Percentiles rank a stretch among this genome's conserved stretches.
Conservation (phyloP, 2,113 vertebrate species). For the Accipiter cooperii region DNA sequence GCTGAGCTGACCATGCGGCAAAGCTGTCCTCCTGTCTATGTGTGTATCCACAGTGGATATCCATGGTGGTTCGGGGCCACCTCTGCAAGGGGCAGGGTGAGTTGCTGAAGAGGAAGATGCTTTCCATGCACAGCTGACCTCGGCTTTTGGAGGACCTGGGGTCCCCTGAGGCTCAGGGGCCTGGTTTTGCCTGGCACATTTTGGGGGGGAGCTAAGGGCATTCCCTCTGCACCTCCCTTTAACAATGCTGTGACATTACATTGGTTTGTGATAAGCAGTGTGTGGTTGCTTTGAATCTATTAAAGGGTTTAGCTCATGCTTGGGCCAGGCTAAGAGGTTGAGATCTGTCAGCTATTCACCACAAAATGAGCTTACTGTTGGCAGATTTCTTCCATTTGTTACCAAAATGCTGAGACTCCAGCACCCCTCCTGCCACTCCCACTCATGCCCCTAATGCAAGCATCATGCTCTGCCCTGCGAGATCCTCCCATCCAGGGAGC, state of each 20-base stretch:
- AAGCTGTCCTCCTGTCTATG: neutral
- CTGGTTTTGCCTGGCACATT: neutral
- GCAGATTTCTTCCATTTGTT: neutral
- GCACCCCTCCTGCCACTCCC: neutral
- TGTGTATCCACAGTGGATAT: too few relatives aligned
- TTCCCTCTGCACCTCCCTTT: neutral
- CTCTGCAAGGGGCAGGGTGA: neutral
- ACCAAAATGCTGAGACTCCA: neutral
- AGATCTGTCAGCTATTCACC: neutral
- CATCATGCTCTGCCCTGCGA: fast-evolving
- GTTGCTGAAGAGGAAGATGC: neutral
- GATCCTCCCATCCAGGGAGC: too few relatives aligned
- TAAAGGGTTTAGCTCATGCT: neutral
- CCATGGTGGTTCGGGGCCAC: too few relatives aligned
- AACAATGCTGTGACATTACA: neutral
- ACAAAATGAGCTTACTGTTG: neutral
- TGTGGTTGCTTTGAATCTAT: neutral
- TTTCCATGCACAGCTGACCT: neutral
- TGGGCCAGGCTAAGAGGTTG: neutral
- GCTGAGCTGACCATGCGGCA: fast-evolving
- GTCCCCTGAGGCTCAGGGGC: fast-evolving
- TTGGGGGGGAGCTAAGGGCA: neutral
- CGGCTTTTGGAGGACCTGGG: neutral
- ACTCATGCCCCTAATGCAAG: neutral
- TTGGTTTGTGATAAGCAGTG: fast-evolving